phyloP scores from a whole-genome alignment of 2,888 invertebrate species.

The Biston stratarius region DNA sequence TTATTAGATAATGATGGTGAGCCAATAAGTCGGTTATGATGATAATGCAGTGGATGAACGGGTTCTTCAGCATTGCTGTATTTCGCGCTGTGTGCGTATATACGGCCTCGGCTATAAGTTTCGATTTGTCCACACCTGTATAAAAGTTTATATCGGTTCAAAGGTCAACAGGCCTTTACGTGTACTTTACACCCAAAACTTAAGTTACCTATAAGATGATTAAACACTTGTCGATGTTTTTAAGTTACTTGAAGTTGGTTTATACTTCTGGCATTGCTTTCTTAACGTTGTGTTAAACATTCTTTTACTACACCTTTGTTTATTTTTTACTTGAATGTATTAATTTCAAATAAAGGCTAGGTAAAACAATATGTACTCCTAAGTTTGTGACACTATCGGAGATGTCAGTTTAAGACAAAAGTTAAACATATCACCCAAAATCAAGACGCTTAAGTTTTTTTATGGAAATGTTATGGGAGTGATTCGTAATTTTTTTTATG shows the following conservation, averaged over 20 bases:
- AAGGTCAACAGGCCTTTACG: conserved; percentile 36
- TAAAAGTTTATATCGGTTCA: conserved; percentile 46
- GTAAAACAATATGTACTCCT: background rate
- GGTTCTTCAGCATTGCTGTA: conserved; percentile 15
- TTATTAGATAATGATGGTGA: conserved; percentile 18
- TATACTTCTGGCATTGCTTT: conserved; percentile 3
- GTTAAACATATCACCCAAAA: too few relatives aligned
- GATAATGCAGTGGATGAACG: conserved; percentile 2
- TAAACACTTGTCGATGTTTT: background rate
- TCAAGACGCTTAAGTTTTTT: too few relatives aligned
- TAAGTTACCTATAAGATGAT: conserved; percentile 2
- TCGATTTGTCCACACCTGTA: conserved; percentile 27
- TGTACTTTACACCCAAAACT: background rate
- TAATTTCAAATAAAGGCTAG: conserved; percentile 9
- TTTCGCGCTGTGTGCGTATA: conserved; percentile 12
- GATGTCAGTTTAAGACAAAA: too few relatives aligned
- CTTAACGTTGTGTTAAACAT: background rate
- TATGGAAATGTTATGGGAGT: too few relatives aligned
- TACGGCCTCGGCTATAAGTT: conserved; percentile 27
- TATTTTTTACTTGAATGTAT: background rate
- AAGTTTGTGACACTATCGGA: too few relatives aligned
- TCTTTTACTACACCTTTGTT: background rate
- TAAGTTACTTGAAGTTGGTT: background rate
- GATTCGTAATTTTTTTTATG: too few relatives aligned
- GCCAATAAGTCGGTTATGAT: conserved; percentile 13